These are phyloP conservation scores for Nesoenas mayeri DNA, from an alignment of 2,113 vertebrate species.

Conservation along the genomic window DNA sequence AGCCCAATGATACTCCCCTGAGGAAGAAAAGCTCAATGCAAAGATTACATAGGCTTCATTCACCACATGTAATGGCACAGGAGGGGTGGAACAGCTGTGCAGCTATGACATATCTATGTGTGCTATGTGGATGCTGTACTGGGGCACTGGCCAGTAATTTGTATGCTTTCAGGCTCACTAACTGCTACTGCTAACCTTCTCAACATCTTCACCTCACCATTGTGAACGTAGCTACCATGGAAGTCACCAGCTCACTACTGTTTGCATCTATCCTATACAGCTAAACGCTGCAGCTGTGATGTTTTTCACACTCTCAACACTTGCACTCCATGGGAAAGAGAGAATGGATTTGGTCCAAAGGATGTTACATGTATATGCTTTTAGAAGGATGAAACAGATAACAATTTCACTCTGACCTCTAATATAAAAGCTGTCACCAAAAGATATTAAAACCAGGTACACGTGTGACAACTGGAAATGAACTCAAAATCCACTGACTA, in stretches of 20 bases:
- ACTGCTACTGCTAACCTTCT: conserved; percentile 2
- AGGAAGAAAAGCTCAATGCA: background rate
- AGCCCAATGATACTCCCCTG: background rate
- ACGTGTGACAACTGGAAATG: background rate
- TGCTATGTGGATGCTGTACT: background rate
- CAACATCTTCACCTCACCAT: background rate
- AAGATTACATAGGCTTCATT: background rate
- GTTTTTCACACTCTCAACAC: background rate
- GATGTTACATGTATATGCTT: background rate
- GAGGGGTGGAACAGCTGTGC: conserved; percentile 17
- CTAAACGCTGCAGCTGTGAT: background rate
- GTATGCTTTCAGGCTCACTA: background rate
- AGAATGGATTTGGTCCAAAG: background rate
- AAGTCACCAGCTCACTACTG: background rate
- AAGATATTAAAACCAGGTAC: background rate
- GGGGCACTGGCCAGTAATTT: conserved; percentile 2
- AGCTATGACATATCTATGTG: background rate
- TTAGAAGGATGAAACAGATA: background rate
- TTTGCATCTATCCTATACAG: background rate
- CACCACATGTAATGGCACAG: background rate
- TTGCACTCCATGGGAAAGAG: background rate
- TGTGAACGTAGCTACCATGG: background rate
- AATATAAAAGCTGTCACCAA: background rate
- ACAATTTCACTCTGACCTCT: background rate
- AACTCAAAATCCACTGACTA: background rate